phyloP scores from a whole-genome alignment of 2,113 vertebrate genomes.

The Odontesthes bonariensis region DNA sequence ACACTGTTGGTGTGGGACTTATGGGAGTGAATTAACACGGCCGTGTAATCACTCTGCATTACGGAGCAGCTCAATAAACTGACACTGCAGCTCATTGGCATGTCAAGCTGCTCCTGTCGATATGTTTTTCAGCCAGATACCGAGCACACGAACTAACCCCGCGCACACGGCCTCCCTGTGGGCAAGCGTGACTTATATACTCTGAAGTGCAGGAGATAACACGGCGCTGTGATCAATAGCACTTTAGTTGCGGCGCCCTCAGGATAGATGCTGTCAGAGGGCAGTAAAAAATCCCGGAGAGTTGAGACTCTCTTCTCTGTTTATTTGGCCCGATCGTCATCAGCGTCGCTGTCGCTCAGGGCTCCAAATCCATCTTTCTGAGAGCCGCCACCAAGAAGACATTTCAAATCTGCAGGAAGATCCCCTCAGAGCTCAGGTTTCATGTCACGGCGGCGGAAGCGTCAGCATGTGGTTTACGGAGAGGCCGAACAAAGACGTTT shows the following conservation, averaged over 20 bases:
- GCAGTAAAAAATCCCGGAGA: constrained; percentile 60
- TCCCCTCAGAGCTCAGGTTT: constrained; percentile 34
- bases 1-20: constrained; percentile 34
- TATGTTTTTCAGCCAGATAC: constrained; percentile 20
- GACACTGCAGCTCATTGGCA: constrained; percentile 59
- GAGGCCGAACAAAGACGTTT: constrained; percentile 17
- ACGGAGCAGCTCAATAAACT: constrained; percentile 58
- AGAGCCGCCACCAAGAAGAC: constrained; percentile 11
- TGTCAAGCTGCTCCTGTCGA: constrained; percentile 50
- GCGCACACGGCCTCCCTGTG: constrained; percentile 22
- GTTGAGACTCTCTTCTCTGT: constrained; percentile 48
- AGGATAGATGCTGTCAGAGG: constrained; percentile 61
- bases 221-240: constrained; percentile 72
- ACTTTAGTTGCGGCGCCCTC: constrained; percentile 58
- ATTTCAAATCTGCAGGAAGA: constrained; percentile 17
- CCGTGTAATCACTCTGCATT: constrained; percentile 68
- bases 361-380: constrained; percentile 33
- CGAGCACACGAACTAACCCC: too few species aligned
- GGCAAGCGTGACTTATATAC: constrained; percentile 62
- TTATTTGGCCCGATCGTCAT: constrained; percentile 55
- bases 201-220: constrained; percentile 58
- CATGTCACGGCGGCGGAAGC: constrained; percentile 12
- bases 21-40: constrained; percentile 58
- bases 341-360: constrained; percentile 28
- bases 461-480: constrained; percentile 2